Conservation (phyloP, 2,113 vertebrate species). For the Thunnus thynnus region DNA sequence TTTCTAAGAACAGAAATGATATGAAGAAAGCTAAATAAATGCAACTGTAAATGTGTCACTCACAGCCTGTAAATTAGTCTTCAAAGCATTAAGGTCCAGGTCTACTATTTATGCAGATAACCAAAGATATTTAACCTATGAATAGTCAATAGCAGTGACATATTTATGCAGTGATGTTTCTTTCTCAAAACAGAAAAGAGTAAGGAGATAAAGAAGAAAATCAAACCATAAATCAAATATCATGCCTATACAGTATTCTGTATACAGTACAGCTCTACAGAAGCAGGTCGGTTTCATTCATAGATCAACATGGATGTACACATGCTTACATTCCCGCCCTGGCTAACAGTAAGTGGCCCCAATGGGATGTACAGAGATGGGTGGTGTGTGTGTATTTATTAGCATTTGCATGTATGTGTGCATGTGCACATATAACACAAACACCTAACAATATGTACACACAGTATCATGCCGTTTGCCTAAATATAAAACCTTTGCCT, state of each 20-base stretch:
- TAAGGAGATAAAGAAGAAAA: neutral
- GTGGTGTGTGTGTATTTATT: conserved; percentile 3
- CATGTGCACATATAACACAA: neutral
- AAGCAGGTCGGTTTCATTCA: conserved; percentile 36
- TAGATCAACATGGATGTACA: conserved; percentile 11
- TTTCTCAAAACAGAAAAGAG: neutral
- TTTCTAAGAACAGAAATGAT: conserved; percentile 30
- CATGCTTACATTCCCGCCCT: conserved; percentile 1
- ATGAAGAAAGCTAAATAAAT: conserved; percentile 12
- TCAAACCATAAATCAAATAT: conserved; percentile 36
- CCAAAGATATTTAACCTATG: conserved; percentile 9
- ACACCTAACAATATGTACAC: neutral
- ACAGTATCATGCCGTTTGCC: neutral
- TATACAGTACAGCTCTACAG: neutral
- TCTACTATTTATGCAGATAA: neutral
- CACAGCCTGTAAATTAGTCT: conserved; percentile 5
- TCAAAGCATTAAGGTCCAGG: conserved; percentile 3
- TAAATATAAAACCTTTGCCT: neutral
- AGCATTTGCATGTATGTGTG: neutral
- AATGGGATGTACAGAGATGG: conserved; percentile 51
- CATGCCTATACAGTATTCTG: neutral
- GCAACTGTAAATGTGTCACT: neutral
- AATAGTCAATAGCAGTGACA: neutral
- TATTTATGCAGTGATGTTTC: neutral
- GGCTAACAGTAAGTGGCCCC: conserved; percentile 60